A percentile compares a stretch with the other conserved stretches of the same genome.
These are phyloP conservation scores for Acinonyx jubatus DNA, from an alignment of 2,113 vertebrate species.

Conservation along the genomic window DNA sequence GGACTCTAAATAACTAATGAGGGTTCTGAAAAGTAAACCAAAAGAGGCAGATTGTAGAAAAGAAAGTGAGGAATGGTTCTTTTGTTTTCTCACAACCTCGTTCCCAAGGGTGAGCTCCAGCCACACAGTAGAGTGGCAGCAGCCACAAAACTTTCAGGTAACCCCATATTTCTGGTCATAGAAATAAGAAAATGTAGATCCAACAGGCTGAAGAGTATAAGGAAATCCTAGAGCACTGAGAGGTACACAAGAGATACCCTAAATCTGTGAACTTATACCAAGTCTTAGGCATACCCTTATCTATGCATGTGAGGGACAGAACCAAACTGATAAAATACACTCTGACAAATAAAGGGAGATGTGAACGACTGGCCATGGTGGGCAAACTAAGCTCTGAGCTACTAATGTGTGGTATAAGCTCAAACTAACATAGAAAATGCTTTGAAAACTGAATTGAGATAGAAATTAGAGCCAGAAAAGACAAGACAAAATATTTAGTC, in stretches of 20 bases:
- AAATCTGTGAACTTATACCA: neutral
- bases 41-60: neutral
- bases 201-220: neutral
- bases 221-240: neutral
- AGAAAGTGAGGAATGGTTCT: neutral
- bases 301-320: neutral
- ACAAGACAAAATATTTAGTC: neutral
- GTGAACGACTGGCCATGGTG: neutral
- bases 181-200: neutral
- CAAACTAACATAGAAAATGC: neutral
- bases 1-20: neutral
- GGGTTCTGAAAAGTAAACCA: neutral
- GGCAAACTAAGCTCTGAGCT: neutral
- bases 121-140: neutral
- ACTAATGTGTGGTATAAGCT: neutral
- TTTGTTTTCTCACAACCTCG: neutral
- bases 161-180: neutral
- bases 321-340: neutral
- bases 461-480: neutral
- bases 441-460: neutral
- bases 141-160: neutral
- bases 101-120: neutral
- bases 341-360: neutral
- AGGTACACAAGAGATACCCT: neutral
- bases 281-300: neutral